Base-by-base conservation (phyloP, 2,797 vertebrate genomes). In the Euthynnus affinis region DNA sequence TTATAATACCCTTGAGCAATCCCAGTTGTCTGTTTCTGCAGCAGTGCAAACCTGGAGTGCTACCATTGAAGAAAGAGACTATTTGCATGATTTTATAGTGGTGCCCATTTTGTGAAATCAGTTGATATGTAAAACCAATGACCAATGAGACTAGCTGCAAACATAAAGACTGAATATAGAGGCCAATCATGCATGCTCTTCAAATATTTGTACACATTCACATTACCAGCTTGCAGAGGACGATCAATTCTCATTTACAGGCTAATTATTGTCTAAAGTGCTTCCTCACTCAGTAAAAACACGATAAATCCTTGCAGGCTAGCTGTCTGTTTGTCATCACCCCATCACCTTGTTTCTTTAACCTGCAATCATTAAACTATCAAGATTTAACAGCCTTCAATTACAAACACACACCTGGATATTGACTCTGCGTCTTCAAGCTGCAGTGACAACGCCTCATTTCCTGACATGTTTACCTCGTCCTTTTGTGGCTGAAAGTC, bases 181-280 rank as follows among this genome's bases (percentile, higher is more conserved):
- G 48, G 74, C 58, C 68, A 71, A 20, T 77, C 58, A 69, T 55
- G 32, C 74, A 79, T 25, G 53, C 68, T 61, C n/a, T 83, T 74
- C 72, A 85, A 83, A 82, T 87, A 83, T 85, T 74, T 90, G 81
- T 60, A 82, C 73, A 81, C 80, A 70, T 68, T 71, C 27, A 66
- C 69, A 83, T 73, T 58, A 81, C 42, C 69, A 80, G 75, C 77
- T 73, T 67, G 78, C 74, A 72, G 55, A 71, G 51, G 42, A 58
- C 72, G 81, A 92, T 93, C 88, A 87, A 89, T 93, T 92, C 74
- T 91, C 82, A 89, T 89, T 86, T 88, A 64, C 44, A 56, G 68
- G 78, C 84, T 93, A 90, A 94, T 93, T 91, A 88, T 81, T 3
- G 29, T 77, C 81, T 84, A 64, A 34, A 51, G 60, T 62, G 79